Evolutionary conservation across 2,113 vertebrate genomes (phyloP).

Genomic region (Strix uralensis): DNA sequence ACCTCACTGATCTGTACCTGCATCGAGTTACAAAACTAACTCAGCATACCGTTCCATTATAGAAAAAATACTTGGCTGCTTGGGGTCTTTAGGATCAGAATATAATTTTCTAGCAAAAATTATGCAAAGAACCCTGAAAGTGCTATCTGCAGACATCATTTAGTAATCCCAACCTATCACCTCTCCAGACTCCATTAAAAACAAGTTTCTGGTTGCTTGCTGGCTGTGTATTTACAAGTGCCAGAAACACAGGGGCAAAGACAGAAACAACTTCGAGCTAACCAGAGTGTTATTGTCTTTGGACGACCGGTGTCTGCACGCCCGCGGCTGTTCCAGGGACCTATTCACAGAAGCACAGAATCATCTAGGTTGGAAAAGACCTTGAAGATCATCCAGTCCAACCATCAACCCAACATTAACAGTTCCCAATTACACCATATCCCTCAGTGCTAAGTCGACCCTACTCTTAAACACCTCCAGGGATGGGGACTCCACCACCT

Average conservation of each 20-base stretch:
- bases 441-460: too few relatives aligned
- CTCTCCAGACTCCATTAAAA: background rate
- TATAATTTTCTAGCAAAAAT: background rate
- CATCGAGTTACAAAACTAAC: too few relatives aligned
- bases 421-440: too few relatives aligned
- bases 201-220: background rate
- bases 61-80: too few relatives aligned
- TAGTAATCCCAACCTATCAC: background rate
- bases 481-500: too few relatives aligned
- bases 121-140: background rate
- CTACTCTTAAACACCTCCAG: too few relatives aligned
- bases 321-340: background rate
- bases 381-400: too few relatives aligned
- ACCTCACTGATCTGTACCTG: background rate
- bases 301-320: accelerated
- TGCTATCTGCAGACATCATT: accelerated
- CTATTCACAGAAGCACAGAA: too few relatives aligned
- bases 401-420: too few relatives aligned
- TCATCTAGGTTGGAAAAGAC: too few relatives aligned
- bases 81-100: background rate
- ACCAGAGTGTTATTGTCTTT: accelerated
- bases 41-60: accelerated
- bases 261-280: accelerated
- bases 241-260: background rate
- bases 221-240: accelerated